Base-by-base conservation (phyloP, 2,113 vertebrate species). In the Trematomus loennbergii region DNA sequence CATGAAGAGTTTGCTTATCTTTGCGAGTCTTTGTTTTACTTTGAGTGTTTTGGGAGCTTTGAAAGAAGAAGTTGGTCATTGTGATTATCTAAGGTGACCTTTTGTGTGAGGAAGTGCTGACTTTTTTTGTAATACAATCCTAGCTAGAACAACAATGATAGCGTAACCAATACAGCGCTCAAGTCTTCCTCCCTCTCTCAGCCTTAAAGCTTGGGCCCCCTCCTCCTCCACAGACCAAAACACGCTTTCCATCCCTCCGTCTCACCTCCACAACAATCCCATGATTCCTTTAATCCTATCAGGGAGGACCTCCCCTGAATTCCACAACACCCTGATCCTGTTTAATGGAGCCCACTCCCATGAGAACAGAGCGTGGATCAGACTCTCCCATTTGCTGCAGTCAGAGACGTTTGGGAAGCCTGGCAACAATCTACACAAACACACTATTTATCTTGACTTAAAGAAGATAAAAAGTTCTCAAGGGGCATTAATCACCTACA, bases 201-300 rank as follows among this genome's bases (percentile, higher is more conserved):
- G 40, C 20, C n/a, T 25, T 29, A n/a, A 65, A 70, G 52, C 46
- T 59, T 9, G 3, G 11, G 52, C 57, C 20, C 16, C n/a, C 50
- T 67, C 53, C 25, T 67, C 20, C 74, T 63, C 53, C 72, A 49
- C 49, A 62, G 59, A 74, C 55, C 57, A 72, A 54, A 40, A 50
- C 64, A 65, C 40, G 25, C 29, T 62, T 48, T 79, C 69, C 65
- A 67, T 83, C 55, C 74, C 69, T 81, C 72, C 9, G 18, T 59
- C 53, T 88, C 75, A 79, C 79, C 58, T 71, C 74, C 1, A 73
- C 82, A 82, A 84, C 84, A 75, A 76, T 90, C 88, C 69, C 84
- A 79, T 84, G 84, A 92, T 83, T 88, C 75, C 59, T 60, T 76
- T 90, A 92, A 92, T 85, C 81, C 85, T 77, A 73, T 79, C 75